Percentiles rank a stretch among this genome's conserved stretches.
These are phyloP conservation scores for Argya squamiceps DNA, from an alignment of 2,797 vertebrate genomes.

Conservation along the genomic window DNA sequence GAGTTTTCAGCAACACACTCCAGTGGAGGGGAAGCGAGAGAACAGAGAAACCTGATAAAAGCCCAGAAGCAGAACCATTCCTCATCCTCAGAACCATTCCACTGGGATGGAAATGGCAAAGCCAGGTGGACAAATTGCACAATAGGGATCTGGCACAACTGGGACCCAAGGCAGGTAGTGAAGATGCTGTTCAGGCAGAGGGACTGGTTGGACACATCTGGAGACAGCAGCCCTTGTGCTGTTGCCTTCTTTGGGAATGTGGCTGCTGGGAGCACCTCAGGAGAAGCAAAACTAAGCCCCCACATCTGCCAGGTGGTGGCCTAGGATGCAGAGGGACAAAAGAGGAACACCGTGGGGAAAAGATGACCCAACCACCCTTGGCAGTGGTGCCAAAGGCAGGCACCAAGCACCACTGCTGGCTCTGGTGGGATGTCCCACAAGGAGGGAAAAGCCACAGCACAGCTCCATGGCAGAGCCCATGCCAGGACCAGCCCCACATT, in stretches of 20 bases:
- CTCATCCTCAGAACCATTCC: not conserved
- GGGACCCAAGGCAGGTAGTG: not conserved
- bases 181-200: not conserved
- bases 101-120: not conserved
- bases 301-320: not conserved
- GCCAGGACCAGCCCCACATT: not conserved
- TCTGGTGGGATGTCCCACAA: fast-evolving
- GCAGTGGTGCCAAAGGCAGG: not conserved
- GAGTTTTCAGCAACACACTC: not conserved
- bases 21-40: not conserved
- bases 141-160: fast-evolving
- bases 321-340: not conserved
- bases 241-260: fast-evolving
- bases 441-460: not conserved
- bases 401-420: not conserved
- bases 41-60: not conserved
- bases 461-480: fast-evolving
- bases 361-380: fast-evolving
- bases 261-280: not conserved
- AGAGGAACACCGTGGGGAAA: not conserved
- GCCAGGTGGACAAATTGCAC: fast-evolving
- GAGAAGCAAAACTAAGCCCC: not conserved
- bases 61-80: not conserved
- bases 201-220: not conserved
- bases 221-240: not conserved